Evolutionary conservation across 2,888 invertebrate genomes (phyloP), one percentile per base, ranked within the genome.

Genomic region (Tyria jacobaeae): DNA sequence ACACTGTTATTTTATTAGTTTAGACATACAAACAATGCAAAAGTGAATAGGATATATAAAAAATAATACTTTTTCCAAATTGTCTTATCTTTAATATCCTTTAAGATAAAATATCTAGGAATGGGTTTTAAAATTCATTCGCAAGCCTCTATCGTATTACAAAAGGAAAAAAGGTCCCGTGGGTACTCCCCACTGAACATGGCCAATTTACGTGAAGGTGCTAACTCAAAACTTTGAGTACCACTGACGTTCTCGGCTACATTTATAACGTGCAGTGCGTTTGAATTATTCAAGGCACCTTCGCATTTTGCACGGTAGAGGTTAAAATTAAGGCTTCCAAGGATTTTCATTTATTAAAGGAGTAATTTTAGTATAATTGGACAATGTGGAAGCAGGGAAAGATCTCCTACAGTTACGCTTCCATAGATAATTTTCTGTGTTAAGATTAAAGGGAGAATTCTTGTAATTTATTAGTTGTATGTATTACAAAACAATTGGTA

Each of bases 361-460:
- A 80, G 86, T 85, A 84, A 88, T 86, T 85, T 83, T 77, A 77
- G 75, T 76, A 75, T 85, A 86, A 86, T 86, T 84, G 81, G 76
- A 76, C 71, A 70, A 68, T 68, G 72, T 58, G 66, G 71, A 72
- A 67, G 69, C 56, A 51, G n/a, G 7, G 41, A 62, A 66, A 10
- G 25, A 65, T 62, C 56, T 67, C 24, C 39, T 59, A 55, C 61
- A 64, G 61, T 67, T 60, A 64, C 41, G 48, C 66, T 67, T 74
- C 71, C 65, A 70, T 79, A 70, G 75, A 68, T 73, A 75, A 77
- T 82, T 73, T 72, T 65, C 66, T 41, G 64, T 66, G 66, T 64
- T 62, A 73, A 76, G 75, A 73, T 79, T 73, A 64, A 66, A 54
- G 62, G 57, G 27, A 53, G 48, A 27, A 50, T 17, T n/a, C 57